Evolutionary conservation across 2,797 vertebrate genomes (phyloP).

Genomic region (Caiman crocodilus): DNA sequence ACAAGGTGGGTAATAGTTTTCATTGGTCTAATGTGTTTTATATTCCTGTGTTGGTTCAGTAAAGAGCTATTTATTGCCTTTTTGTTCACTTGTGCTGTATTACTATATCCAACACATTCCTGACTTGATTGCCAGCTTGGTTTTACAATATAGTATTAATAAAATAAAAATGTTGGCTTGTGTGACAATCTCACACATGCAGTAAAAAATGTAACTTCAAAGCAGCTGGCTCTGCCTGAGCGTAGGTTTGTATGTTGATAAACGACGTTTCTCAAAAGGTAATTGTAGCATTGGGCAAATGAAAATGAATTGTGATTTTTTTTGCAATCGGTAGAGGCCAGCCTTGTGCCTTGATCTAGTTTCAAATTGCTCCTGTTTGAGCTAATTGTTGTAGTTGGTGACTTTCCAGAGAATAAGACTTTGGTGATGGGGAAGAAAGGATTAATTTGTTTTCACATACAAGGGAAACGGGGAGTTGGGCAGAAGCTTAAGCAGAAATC

Average conservation of each 20-base stretch:
- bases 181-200: background rate
- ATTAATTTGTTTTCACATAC: fast-evolving
- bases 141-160: background rate
- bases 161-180: background rate
- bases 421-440: background rate
- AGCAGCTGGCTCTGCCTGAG: background rate
- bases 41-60: background rate
- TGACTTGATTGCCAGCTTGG: background rate
- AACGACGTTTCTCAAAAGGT: background rate
- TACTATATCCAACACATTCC: background rate
- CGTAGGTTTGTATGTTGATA: background rate
- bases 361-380: background rate
- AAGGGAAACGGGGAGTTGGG: background rate
- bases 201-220: background rate
- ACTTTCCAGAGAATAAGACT: background rate
- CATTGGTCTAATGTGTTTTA: background rate
- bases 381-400: background rate
- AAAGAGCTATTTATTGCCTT: background rate
- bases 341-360: background rate
- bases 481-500: background rate
- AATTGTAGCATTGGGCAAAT: fast-evolving
- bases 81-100: background rate
- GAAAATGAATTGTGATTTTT: fast-evolving
- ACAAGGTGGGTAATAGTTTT: background rate
- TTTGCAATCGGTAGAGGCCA: too few species aligned